Evolutionary conservation across 2,113 vertebrate genomes (phyloP), one percentile per base, ranked within the genome.

Genomic region (Electrona antarctica): DNA sequence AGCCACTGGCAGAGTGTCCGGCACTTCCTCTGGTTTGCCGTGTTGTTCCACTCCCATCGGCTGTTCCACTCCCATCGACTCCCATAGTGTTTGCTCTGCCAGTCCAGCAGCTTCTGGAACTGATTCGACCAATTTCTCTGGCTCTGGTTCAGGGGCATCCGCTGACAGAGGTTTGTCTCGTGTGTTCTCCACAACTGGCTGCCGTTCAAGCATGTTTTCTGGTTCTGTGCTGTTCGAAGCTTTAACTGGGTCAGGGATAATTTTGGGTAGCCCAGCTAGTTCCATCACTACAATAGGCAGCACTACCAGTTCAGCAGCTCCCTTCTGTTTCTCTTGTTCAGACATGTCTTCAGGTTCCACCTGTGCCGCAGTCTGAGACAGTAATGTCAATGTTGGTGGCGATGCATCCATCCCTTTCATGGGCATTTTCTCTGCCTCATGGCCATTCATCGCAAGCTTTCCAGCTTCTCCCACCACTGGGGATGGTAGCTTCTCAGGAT

Each of bases 401-500:
- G 8, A 50, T 62, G 48, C 7, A 1, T 21, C 71, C 76, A n/a
- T 78, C 76, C 8, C 67, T 70, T 71, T 78, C 64, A 28, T 58
- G 55, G 13, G n/a, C 0, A 6, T 65, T 64, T n/a, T 49, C 13
- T 87, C 64, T 3, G 55, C 14, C 10, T 58, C 69, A 0, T 75
- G 75, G 8, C 84, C 83, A 0, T 80, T 89, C 4, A 79, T 73
- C 2, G 62, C 69, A 67, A 69, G 59, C 71, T 76, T 79, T 72
- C 81, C 70, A 0, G 59, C 4, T 14, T 79, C 82, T 8, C 80
- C 73, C 1, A 29, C 73, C 1, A 29, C 76, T 5, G 81, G 80
- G 80, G 82, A 81, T 77, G 78, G 64, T 56, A 78, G 60, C 21
- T 89, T 82, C 84, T 85, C 88, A 66, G 82, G 77, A 71, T 85